Conservation (phyloP, 2,113 vertebrate genomes). For the Orycteropus afer region DNA sequence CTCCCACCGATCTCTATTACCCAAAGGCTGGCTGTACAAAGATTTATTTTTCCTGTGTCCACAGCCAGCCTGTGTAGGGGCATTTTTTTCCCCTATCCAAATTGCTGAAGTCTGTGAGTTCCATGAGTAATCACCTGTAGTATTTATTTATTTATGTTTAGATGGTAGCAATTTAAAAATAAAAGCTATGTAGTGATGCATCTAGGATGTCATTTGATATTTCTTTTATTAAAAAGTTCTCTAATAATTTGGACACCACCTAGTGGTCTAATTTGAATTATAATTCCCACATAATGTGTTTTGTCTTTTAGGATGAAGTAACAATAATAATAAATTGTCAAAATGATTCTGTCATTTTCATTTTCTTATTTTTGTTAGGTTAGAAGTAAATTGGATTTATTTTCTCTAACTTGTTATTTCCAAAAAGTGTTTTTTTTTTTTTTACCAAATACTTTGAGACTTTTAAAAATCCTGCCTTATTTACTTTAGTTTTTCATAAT, state of each 20-base stretch:
- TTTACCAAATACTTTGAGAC: background rate
- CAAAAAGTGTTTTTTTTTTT: background rate
- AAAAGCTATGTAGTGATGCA: background rate
- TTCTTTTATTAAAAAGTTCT: background rate
- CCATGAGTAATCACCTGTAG: background rate
- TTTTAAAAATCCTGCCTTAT: background rate
- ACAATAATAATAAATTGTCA: background rate
- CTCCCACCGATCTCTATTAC: background rate
- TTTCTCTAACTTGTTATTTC: background rate
- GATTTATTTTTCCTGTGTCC: background rate
- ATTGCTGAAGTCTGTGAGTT: background rate
- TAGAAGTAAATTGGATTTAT: background rate
- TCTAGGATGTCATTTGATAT: background rate
- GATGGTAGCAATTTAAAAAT: background rate
- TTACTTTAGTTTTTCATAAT: background rate
- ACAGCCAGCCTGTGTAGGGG: background rate
- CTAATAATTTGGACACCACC: background rate
- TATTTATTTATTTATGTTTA: background rate
- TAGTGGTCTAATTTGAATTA: constrained; percentile 26
- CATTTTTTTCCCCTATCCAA: background rate
- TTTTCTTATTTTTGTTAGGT: background rate
- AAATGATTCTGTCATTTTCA: background rate
- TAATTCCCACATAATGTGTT: background rate
- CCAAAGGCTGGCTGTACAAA: background rate
- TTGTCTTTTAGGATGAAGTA: constrained; percentile 6